Evolutionary conservation across 2,797 vertebrate species (phyloP), one percentile per base, ranked within the genome.

Genomic region (Intellagama lesueurii): DNA sequence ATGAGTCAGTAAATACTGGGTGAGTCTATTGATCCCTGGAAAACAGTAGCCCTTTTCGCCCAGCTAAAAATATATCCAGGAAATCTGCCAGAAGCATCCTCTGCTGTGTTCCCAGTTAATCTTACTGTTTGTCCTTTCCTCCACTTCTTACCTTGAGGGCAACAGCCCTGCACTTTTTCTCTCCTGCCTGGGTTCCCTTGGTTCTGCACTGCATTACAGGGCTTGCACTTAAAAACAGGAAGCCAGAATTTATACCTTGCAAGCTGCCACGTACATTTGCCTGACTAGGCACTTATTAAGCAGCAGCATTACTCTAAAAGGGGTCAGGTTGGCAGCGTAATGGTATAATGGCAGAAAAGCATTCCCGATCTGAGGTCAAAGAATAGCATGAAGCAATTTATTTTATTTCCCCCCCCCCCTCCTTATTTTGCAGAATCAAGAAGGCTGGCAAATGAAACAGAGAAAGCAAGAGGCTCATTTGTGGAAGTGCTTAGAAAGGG

Each of bases 341-440:
- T 28, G 64, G 9, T 82, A 81, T n/a, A 76, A 80, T 32, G 81
- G n/a, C 26, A 82, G 83, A 0, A 0, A 26, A 28, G 28, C 12
- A 26, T 44, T 52, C 16, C 87, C 68, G 83, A 84, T 35, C 72
- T 24, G 26, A 66, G 6, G 5, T 47, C 72, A 49, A 28, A n/a
- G 0, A 2, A 85, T 72, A 22, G 0, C 0, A 0, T 87, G 86
- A 8, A 80, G 0, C 52, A 69, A 22, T 11, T 88, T 78, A 72
- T 86, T 81, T 52, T 47, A 52, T 52, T 28, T 83, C 66, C 30
- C 30, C 32, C 32, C 56, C 26, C 70, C 0, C 5, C 56, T 14
- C 52, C 11, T 2, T 56, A 24, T 52, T 72, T 5, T 0, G n/a
- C 28, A n/a, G 19, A 68, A 83, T 0, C 56, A 0, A 68, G 44